Evolutionary conservation across 1,140 invertebrate genomes (phyloP).

Genomic region (Dysdera silvatica): DNA sequence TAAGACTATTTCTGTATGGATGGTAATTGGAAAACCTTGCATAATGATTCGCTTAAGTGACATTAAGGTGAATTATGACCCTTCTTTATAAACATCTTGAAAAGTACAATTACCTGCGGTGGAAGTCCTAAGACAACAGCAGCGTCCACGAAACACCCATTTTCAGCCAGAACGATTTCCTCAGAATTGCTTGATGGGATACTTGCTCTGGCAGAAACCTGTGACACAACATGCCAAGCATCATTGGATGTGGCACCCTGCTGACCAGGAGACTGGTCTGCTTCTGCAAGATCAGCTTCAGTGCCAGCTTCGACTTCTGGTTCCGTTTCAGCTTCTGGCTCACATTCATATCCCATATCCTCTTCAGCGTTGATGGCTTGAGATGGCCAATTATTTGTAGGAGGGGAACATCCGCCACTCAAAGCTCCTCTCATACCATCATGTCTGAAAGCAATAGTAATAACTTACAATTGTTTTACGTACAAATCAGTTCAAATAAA

Average conservation of each 20-base stretch:
- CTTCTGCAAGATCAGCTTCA: constrained; percentile 22
- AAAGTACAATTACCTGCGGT: neutral
- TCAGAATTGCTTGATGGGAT: neutral
- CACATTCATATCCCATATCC: constrained; percentile 5
- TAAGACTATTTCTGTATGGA: too few species aligned
- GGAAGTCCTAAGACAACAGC: neutral
- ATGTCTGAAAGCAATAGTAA: neutral
- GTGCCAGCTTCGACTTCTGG: constrained; percentile 18
- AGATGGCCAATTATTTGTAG: too few species aligned
- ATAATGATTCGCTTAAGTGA: too few species aligned
- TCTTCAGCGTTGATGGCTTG: neutral
- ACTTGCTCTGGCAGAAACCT: neutral
- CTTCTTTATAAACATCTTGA: neutral
- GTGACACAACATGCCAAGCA: too few species aligned
- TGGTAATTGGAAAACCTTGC: too few species aligned
- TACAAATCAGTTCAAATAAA: too few species aligned
- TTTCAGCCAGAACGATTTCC: neutral
- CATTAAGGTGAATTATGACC: too few species aligned
- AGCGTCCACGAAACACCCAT: neutral
- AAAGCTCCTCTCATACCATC: neutral
- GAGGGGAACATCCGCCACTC: neutral
- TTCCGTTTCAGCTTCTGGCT: constrained; percentile 13
- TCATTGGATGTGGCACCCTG: constrained; percentile 6
- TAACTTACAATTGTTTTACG: too few species aligned
- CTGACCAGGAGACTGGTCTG: constrained; percentile 23